A percentile compares a stretch with the other conserved stretches of the same genome.
phyloP scores from a whole-genome alignment of 2,113 vertebrate species.

The Callithrix jacchus region DNA sequence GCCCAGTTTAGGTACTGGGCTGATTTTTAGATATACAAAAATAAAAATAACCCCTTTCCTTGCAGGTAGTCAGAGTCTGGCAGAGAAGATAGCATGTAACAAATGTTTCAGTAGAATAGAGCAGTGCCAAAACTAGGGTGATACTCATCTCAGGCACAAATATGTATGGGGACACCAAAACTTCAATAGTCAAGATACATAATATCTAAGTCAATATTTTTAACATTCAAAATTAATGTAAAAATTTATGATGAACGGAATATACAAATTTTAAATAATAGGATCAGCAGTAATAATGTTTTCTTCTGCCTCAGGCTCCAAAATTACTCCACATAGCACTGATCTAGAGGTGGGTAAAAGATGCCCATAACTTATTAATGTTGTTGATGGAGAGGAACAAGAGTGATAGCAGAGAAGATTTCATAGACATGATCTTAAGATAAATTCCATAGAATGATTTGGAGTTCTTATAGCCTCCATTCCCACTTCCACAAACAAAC shows the following conservation, averaged over 20 bases:
- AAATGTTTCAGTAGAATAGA: background rate
- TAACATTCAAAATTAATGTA: background rate
- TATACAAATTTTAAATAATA: background rate
- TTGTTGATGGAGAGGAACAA: background rate
- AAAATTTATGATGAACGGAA: background rate
- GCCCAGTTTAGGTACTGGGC: background rate
- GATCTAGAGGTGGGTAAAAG: background rate
- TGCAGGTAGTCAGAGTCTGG: background rate
- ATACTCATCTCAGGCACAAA: background rate
- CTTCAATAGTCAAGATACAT: background rate
- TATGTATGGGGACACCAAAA: background rate
- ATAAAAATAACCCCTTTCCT: background rate
- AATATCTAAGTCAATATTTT: conserved; percentile 7
- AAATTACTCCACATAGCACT: background rate
- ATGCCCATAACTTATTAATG: background rate
- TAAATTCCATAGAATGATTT: background rate
- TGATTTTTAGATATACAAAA: background rate
- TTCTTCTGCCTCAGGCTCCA: background rate
- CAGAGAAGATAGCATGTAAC: background rate
- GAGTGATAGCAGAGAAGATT: background rate
- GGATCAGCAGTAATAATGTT: background rate
- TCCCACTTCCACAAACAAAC: background rate
- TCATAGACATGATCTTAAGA: background rate
- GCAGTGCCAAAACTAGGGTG: background rate
- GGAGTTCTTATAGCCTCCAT: background rate